Percentiles rank a stretch among this genome's conserved stretches.
Conservation (phyloP, 2,797 vertebrate genomes). For the Macropus fuliginosus region DNA sequence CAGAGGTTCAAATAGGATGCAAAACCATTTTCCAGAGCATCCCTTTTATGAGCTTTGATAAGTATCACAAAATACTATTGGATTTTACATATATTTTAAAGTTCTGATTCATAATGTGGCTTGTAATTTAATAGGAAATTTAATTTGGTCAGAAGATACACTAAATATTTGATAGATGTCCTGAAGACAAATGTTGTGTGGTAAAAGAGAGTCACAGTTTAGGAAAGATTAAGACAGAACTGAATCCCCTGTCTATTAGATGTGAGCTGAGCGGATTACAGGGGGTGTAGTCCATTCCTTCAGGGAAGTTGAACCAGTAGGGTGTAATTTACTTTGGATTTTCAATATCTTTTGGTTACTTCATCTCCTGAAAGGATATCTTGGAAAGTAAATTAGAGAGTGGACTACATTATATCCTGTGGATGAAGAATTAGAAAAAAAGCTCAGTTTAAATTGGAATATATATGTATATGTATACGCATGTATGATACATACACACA, state of each 20-base stretch:
- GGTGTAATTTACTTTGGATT: conserved; percentile 86
- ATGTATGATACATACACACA: background rate
- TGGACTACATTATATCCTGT: conserved; percentile 79
- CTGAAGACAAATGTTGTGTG: conserved; percentile 75
- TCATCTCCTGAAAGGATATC: conserved; percentile 82
- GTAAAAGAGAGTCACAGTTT: conserved; percentile 81
- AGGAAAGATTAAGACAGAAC: conserved; percentile 88
- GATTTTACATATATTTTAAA: conserved; percentile 61
- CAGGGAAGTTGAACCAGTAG: conserved; percentile 82
- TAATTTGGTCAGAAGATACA: conserved; percentile 69
- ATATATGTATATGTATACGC: background rate
- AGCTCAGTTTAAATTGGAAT: conserved; percentile 82
- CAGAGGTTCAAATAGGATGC: conserved; percentile 49
- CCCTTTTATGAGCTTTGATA: conserved; percentile 45
- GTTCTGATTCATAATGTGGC: conserved; percentile 66
- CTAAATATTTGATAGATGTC: conserved; percentile 77
- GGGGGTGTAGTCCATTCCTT: conserved; percentile 83
- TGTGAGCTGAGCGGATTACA: conserved; percentile 90
- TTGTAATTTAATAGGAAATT: conserved; percentile 71
- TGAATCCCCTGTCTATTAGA: conserved; percentile 86
- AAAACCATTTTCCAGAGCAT: conserved; percentile 61
- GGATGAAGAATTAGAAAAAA: conserved; percentile 81
- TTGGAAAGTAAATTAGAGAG: conserved; percentile 84
- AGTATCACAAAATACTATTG: conserved; percentile 45
- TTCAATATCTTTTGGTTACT: conserved; percentile 83